Percentiles rank a stretch among this genome's conserved stretches.
phyloP scores from a whole-genome alignment of 2,888 invertebrate species.

The Andrena trimmerana region DNA sequence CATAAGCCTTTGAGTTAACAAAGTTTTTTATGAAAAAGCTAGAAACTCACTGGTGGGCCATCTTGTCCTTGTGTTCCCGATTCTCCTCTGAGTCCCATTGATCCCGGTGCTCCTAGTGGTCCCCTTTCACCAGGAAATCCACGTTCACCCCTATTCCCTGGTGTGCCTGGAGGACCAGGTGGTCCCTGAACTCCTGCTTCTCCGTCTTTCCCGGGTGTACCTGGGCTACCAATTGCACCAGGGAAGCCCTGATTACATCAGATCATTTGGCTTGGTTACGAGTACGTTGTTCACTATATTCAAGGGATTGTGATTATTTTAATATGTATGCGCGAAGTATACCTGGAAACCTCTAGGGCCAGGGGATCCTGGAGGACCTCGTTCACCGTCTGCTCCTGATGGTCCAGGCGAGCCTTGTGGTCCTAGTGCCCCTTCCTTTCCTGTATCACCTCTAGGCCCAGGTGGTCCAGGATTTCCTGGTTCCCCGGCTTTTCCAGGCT shows the following conservation, averaged over 20 bases:
- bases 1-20: neutral
- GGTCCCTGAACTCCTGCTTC: constrained; percentile 90
- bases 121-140: constrained; percentile 93
- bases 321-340: constrained; percentile 52
- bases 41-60: constrained; percentile 87
- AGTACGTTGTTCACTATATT: constrained; percentile 1
- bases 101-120: constrained; percentile 89
- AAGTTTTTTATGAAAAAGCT: constrained; percentile 1
- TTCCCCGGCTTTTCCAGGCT: constrained; percentile 93
- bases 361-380: constrained; percentile 91
- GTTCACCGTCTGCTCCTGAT: constrained; percentile 90
- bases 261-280: constrained; percentile 32
- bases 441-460: constrained; percentile 81
- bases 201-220: constrained; percentile 93
- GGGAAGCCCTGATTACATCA: constrained; percentile 88
- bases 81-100: constrained; percentile 89
- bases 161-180: constrained; percentile 86
- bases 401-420: constrained; percentile 90
- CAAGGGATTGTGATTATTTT: neutral
- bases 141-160: constrained; percentile 87
- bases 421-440: constrained; percentile 87
- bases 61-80: constrained; percentile 89
- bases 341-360: constrained; percentile 94
- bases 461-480: constrained; percentile 90
- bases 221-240: constrained; percentile 90